Base-by-base conservation (phyloP, 2,888 invertebrate genomes). In the Mesorhabditis belari region DNA sequence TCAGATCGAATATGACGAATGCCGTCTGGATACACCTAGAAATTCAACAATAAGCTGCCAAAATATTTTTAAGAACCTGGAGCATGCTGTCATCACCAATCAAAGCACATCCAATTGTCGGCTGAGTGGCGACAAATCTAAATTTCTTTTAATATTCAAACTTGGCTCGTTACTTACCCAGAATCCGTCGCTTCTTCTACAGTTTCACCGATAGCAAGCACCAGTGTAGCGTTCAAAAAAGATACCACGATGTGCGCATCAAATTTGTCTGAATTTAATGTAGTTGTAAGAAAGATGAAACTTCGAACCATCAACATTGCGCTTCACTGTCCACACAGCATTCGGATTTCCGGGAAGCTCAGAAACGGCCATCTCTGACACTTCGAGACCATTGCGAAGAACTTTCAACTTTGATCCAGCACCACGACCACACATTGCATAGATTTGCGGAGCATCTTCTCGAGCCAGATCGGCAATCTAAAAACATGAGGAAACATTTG, bases 111-210 rank as follows among this genome's bases (percentile, higher is more conserved):
- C 92, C 91, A n/a, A 99, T 85, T 0, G 98, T 99, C 0, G 96
- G 95, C 0, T 96, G 96, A 0, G 96, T 98, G 64, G 96, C 96
- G 78, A 98, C 86, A 83, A 99, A 98, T 52, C 44, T 35, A 35
- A 35, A 35, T 17, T 51, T n/a, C 12, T 35, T 17, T 9, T n/a
- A 35, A 35, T 35, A 35, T n/a, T 17, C 12, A 35, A 17, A 35
- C 12, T 35, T 35, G n/a, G 44, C 12, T 17, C 12, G n/a, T 35
- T 9, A 35, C 44, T 9, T 19, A 35, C 44, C 98, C 98, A 66
- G 96, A 96, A 83, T 99, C 98, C 0, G 96, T 94, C 25, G 98
- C 98, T 88, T 99, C 98, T 84, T 99, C 98, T n/a, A 99, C 98
- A 17, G 96, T 98, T 84, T 98, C 98, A 74, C 98, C 98, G 82